Percentiles rank a stretch among this genome's conserved stretches.
Conservation (phyloP, 2,888 invertebrate genomes). For the Tachina grossa region DNA sequence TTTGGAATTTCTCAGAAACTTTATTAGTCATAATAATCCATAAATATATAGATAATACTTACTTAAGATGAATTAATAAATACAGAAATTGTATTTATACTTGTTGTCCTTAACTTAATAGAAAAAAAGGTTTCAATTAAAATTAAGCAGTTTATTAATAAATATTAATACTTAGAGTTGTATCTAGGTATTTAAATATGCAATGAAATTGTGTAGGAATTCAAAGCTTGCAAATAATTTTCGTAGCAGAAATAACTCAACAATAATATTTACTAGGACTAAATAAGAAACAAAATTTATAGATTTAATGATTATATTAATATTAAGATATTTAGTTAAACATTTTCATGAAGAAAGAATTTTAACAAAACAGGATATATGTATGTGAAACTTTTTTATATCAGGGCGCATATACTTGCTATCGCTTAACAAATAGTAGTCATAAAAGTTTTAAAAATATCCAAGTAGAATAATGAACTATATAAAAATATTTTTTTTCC, state of each 20-base stretch:
- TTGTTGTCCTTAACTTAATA: not conserved
- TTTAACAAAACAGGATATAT: too few relatives aligned
- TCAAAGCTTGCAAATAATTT: not conserved
- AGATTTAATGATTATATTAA: not conserved
- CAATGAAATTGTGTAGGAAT: not conserved
- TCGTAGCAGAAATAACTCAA: not conserved
- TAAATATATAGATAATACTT: constrained; percentile 18
- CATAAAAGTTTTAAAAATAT: too few relatives aligned
- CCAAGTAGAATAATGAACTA: too few relatives aligned
- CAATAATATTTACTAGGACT: not conserved
- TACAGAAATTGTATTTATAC: not conserved
- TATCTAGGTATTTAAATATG: not conserved
- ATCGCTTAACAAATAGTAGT: too few relatives aligned
- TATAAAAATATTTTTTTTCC: too few relatives aligned
- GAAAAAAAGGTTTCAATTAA: not conserved
- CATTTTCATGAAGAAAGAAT: too few relatives aligned
- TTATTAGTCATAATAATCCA: constrained; percentile 34
- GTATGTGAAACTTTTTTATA: too few relatives aligned
- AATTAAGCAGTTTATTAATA: not conserved
- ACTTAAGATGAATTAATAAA: constrained; percentile 22
- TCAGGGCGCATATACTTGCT: too few relatives aligned
- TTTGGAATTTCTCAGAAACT: constrained; percentile 27
- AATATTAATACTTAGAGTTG: not conserved
- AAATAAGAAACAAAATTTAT: too few relatives aligned
- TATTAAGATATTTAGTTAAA: not conserved